Evolutionary conservation across 2,797 vertebrate species (phyloP).

Genomic region (Cryptoprocta ferox): DNA sequence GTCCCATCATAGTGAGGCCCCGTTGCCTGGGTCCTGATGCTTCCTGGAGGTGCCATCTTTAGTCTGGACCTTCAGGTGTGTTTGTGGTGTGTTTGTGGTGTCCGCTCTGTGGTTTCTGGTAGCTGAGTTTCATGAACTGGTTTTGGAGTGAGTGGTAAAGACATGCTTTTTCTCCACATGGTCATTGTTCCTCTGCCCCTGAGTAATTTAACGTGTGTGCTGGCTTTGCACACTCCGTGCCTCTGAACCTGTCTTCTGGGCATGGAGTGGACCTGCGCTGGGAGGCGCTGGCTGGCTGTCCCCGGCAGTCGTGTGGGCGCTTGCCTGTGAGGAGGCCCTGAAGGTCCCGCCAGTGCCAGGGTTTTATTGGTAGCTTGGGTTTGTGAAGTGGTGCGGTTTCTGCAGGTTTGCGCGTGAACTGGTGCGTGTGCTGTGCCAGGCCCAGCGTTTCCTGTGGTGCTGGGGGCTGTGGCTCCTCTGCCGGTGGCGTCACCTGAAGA

Average conservation of each 20-base stretch:
- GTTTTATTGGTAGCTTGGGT: fast-evolving
- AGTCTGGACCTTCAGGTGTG: background rate
- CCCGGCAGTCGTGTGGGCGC: fast-evolving
- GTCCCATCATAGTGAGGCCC: background rate
- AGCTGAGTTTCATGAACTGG: fast-evolving
- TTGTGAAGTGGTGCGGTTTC: background rate
- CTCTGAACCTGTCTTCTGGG: background rate
- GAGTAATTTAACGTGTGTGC: background rate
- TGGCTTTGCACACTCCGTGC: no score
- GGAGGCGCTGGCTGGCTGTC: background rate
- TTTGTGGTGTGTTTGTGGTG: fast-evolving
- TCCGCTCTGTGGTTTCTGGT: background rate
- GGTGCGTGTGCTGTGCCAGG: no score
- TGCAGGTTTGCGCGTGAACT: no score
- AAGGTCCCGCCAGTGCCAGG: background rate
- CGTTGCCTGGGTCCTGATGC: background rate
- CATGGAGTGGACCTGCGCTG: background rate
- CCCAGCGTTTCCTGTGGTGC: background rate
- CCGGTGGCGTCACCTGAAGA: background rate
- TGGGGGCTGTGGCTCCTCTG: background rate
- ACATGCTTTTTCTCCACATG: background rate
- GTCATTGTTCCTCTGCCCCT: no score
- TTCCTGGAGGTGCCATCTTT: background rate
- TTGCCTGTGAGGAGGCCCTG: background rate
- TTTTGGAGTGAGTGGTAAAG: background rate